These are phyloP conservation scores for Hipposideros larvatus DNA, from an alignment of 2,797 vertebrate genomes.

Conservation along the genomic window DNA sequence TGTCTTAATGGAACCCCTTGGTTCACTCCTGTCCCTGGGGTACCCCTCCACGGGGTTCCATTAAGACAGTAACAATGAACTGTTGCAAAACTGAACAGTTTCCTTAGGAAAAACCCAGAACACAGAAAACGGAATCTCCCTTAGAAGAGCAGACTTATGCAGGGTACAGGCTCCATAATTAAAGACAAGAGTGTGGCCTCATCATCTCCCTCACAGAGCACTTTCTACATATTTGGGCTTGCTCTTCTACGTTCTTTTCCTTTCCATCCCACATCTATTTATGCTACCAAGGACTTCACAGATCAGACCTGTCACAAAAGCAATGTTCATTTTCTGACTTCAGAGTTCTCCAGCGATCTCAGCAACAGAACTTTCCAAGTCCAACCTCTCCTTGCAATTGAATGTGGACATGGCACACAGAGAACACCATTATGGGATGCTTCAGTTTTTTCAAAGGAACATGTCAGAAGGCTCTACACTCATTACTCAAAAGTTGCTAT, in stretches of 20 bases:
- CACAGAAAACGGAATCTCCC: background rate
- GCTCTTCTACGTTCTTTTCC: background rate
- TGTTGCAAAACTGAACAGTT: background rate
- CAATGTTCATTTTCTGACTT: background rate
- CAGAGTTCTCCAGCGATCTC: background rate
- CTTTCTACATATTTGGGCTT: too few species aligned
- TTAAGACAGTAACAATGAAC: background rate
- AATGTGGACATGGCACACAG: accelerated
- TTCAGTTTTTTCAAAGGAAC: background rate
- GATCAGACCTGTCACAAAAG: background rate
- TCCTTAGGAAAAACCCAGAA: background rate
- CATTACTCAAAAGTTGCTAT: accelerated
- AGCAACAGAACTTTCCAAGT: background rate
- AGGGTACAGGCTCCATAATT: background rate
- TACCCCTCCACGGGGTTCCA: background rate
- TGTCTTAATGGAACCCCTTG: too few species aligned
- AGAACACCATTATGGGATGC: background rate
- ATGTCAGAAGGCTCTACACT: accelerated
- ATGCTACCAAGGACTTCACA: background rate
- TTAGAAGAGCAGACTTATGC: background rate
- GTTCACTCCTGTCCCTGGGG: too few species aligned
- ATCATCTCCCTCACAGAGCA: background rate
- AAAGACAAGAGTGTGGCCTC: background rate
- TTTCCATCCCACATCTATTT: background rate
- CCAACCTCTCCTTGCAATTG: background rate